Evolutionary conservation across 1,140 invertebrate genomes (phyloP), one percentile per base, ranked within the genome.

Genomic region (Leguminivora glycinivorella): DNA sequence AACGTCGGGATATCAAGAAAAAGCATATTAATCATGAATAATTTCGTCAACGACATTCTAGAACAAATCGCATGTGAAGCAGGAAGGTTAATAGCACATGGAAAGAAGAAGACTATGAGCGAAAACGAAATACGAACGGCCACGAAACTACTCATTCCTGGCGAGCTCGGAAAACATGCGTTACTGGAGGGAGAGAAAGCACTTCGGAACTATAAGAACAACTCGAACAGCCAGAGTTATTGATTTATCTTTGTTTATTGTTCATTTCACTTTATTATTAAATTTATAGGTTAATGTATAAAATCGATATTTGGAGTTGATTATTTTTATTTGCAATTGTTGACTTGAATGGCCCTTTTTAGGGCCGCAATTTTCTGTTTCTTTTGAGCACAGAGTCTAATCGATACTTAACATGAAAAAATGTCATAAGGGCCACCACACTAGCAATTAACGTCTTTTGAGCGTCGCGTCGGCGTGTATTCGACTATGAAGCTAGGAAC

Each of bases 1-100:
- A 93, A 94, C 69, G 92, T 84, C 26, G 80, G 83, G 0, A 89
- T 90, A 9, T 84, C 84, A 0, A 75, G 73, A 9, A 83, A 88
- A 14, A 84, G 82, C 0, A 95, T 95, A 93, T 82, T 90, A 60
- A 95, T 95, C 56, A 95, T 95, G 94, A 94, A 95, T 75, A 93
- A 93, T 68, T 95, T 95, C 17, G 82, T 90, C 0, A 83, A 80
- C 25, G 88, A 90, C 17, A 85, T 88, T 72, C 89, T 94, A 72
- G 93, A 94, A 72, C 91, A 93, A 60, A 94, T 95, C 56, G 94
- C 94, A 5, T 87, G 88, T 3, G 94, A 95, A 79, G 92, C 88
- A 0, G 80, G 82, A 0, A 81, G 78, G 19, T 52, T 89, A 24
- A 92, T 93, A 5, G 88, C 93, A 10, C 93, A 94, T 79, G 93